Base-by-base conservation (phyloP, 2,113 vertebrate genomes). In the Engystomops pustulosus region DNA sequence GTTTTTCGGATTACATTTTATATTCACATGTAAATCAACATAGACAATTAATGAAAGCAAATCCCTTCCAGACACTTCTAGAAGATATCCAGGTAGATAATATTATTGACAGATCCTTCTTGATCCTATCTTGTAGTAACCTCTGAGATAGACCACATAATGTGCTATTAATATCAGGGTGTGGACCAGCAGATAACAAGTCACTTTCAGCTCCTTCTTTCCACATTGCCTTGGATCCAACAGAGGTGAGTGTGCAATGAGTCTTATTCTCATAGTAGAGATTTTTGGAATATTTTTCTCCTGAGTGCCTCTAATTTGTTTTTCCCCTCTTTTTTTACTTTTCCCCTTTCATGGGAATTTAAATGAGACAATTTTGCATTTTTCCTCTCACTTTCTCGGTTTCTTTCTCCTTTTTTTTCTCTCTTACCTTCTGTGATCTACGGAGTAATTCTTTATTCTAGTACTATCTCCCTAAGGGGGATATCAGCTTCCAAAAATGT, bases 401-500 rank as follows among this genome's bases (percentile, higher is more conserved):
- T 62, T 1, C 2, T 60, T 9, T 30, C 15, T 15, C 30, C 2
- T 23, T 4, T 20, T 27, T 4, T 36, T 15, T 67, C 27, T 18
- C 17, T 6, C 15, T 67, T 67, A 20, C 32, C 8, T 18, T 20
- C 32, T 67, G 20, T 20, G 6, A 3, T 20, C 30, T 67, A 20
- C 8, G 12, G 30, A 65, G 62, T 67, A 20, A 34, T 36, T 67
- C 3, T 20, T 67, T 18, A n/a, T 6, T 65, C 25, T 17, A 9
- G 1, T 49, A 44, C 14, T 27, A 20, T 9, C 3, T 20, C 72
- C 72, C 71, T 51, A 5, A 53, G 72, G 72, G 45, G 36, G 25
- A 34, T 34, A 18, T 11, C 32, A 11, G 27, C 18, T 36, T 76
- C 72, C 72, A 76, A 55, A 76, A 76, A 53, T 76, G 72, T 76